Percentiles rank a stretch among this genome's conserved stretches.
These are phyloP conservation scores for Cromileptes altivelis DNA, from an alignment of 2,113 vertebrate genomes.

Conservation along the genomic window DNA sequence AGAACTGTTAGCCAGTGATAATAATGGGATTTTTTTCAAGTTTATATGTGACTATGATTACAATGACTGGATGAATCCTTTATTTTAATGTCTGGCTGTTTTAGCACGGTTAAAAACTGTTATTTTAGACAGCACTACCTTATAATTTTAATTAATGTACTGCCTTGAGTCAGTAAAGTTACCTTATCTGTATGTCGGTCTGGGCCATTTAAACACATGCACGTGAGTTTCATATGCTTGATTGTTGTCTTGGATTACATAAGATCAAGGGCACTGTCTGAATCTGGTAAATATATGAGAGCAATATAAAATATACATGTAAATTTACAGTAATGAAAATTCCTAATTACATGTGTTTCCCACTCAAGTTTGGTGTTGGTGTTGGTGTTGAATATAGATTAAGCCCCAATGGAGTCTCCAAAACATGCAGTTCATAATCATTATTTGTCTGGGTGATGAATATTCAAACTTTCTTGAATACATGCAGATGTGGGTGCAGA, in stretches of 20 bases:
- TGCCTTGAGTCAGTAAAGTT: not conserved
- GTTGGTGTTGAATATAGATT: not conserved
- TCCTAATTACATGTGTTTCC: not conserved
- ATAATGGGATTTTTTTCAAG: too few relatives aligned
- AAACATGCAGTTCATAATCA: not conserved
- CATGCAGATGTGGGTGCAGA: not conserved
- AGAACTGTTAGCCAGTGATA: too few relatives aligned
- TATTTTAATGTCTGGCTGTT: too few relatives aligned
- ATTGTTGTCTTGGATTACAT: not conserved
- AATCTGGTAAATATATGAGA: too few relatives aligned
- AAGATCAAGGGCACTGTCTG: conserved; percentile 18
- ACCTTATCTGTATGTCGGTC: not conserved
- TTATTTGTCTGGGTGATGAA: not conserved
- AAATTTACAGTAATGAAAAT: not conserved
- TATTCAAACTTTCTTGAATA: not conserved
- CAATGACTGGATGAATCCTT: too few relatives aligned
- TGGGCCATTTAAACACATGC: not conserved
- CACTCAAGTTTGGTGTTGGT: not conserved
- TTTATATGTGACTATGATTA: too few relatives aligned
- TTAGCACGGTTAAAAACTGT: too few relatives aligned
- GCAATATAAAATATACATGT: too few relatives aligned
- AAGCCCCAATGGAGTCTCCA: not conserved
- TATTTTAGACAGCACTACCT: too few relatives aligned
- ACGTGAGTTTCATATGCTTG: not conserved
- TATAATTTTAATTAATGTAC: too few relatives aligned